Base-by-base conservation (phyloP, 2,797 vertebrate genomes). In the Phylloscopus collybita region DNA sequence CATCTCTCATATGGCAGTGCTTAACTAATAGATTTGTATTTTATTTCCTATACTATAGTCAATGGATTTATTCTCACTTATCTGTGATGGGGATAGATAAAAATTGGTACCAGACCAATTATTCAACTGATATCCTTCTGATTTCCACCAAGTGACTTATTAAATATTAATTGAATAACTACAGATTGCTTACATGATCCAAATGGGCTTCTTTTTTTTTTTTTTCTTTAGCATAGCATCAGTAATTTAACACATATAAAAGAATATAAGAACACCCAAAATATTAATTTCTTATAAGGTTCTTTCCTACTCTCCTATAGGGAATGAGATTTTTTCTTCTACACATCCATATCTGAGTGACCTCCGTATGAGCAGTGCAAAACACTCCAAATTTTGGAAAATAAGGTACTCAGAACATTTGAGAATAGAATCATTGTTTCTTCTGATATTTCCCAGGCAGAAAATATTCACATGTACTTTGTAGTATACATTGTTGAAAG, bases 161-260 rank as follows among this genome's bases (percentile, higher is more conserved):
- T 78, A 90, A 92, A 54, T 88, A 80, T 66, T 87, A 91, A 72
- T 29, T 61, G 6, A 92, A 40, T 80, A 90, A 73, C 30, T 88
- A 51, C 11, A 61, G 13, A 64, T 79, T 71, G 15, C 12, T 79
- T 71, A 75, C 23, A 50, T 1, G 3, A 79, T 65, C 11, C 29
- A 79, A 70, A 83, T 17, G 2, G 29, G 15, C 7, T 19, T 47
- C 0, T 38, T 42, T 75, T 49, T n/a, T 42, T 75, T n/a, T 29
- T 30, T 56, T 42, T 40, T 3, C 9, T 80, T 71, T 49, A 71
- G 15, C 19, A n/a, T 22, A 76, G 6, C 13, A 73, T 25, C 57
- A 40, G 13, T 20, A 76, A 47, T 65, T 83, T 14, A 51, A 62
- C 15, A 62, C 15, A 56, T 22, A 59, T 14, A 15, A 50, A 75